phyloP scores from a whole-genome alignment of 2,797 vertebrate species.

The Amblyopsis hoosieri region DNA sequence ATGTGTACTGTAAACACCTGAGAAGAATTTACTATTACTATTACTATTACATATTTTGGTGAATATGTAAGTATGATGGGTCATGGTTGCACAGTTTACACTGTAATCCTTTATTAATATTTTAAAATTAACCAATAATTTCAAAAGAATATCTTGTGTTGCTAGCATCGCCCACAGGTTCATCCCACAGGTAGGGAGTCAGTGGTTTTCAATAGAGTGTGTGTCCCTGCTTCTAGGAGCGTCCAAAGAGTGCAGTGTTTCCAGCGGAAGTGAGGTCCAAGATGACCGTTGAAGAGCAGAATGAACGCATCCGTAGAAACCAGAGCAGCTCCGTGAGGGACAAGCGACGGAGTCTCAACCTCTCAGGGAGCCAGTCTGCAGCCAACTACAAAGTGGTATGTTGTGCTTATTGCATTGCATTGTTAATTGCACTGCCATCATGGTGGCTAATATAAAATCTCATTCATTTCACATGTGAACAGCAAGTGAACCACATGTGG shows the following conservation, averaged over 20 bases:
- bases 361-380: constrained; percentile 79
- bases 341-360: constrained; percentile 91
- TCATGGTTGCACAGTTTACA: too few species aligned
- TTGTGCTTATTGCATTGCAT: constrained; percentile 1
- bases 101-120: too few species aligned
- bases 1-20: too few species aligned
- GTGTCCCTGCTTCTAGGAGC: constrained; percentile 73
- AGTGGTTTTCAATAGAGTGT: too few species aligned
- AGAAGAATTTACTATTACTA: too few species aligned
- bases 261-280: constrained; percentile 86
- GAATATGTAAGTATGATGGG: too few species aligned
- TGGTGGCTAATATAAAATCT: background rate
- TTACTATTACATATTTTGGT: too few species aligned
- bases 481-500: too few species aligned
- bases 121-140: too few species aligned
- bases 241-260: constrained; percentile 90
- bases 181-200: background rate
- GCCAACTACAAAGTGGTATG: constrained; percentile 88
- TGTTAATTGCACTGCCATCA: background rate
- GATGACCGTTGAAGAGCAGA: constrained; percentile 95
- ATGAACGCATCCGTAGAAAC: constrained; percentile 89
- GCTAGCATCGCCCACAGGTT: too few species aligned
- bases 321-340: constrained; percentile 90
- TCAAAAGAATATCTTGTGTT: too few species aligned
- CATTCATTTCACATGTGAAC: too few species aligned